A percentile compares a stretch with the other conserved stretches of the same genome.
Conservation (phyloP, 2,113 vertebrate genomes). For the Tringa solitaria region DNA sequence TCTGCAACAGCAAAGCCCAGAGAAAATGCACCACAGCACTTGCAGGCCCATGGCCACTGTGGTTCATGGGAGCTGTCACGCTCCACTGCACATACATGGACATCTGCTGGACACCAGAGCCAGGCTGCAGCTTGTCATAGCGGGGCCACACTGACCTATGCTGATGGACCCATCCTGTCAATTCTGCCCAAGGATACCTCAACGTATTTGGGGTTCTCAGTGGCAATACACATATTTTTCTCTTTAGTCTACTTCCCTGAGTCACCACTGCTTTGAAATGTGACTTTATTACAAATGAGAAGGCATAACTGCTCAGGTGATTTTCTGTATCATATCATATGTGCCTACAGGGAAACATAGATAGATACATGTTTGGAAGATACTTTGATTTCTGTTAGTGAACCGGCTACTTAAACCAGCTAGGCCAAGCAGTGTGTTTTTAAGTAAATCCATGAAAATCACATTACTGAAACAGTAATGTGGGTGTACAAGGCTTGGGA, state of each 20-base stretch:
- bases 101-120: not conserved
- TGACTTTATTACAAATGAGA: not conserved
- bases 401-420: not conserved
- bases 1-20: not conserved
- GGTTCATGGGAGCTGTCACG: no score
- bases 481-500: not conserved
- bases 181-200: not conserved
- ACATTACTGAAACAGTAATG: not conserved
- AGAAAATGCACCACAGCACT: not conserved
- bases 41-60: rapidly evolving
- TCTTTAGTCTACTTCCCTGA: not conserved
- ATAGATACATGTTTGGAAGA: not conserved
- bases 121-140: not conserved
- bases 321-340: not conserved
- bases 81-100: not conserved
- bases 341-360: not conserved
- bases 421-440: not conserved
- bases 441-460: not conserved
- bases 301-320: not conserved
- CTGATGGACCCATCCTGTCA: not conserved
- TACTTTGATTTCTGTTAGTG: not conserved
- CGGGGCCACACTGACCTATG: no score
- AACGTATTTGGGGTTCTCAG: not conserved
- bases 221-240: not conserved
- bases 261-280: not conserved